Conservation (phyloP, 2,113 vertebrate species). For the Spea multiplicata region DNA sequence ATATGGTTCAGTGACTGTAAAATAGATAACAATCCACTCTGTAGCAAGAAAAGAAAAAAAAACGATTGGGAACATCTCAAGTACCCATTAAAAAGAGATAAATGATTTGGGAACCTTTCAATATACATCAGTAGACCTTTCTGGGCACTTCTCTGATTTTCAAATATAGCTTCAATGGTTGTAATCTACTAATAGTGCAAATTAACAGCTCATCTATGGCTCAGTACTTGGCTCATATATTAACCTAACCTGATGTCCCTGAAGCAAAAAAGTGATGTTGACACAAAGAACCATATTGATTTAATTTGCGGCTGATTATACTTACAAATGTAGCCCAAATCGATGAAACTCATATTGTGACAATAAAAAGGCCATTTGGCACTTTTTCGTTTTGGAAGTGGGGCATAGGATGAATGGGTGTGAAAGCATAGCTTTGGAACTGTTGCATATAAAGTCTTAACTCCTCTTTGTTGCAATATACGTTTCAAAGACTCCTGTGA, state of each 20-base stretch:
- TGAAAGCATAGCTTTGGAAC: not conserved
- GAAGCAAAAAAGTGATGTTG: slow-evolving; percentile 52
- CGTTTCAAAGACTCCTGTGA: too few relatives aligned
- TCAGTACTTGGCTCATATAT: slow-evolving; percentile 27
- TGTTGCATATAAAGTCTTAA: too few relatives aligned
- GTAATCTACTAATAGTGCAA: slow-evolving; percentile 13
- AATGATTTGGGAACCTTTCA: not conserved
- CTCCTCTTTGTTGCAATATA: too few relatives aligned
- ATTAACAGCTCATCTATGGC: slow-evolving; percentile 44
- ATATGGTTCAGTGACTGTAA: slow-evolving; percentile 1
- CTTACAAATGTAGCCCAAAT: not conserved
- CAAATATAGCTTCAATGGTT: slow-evolving; percentile 18
- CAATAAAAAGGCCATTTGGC: not conserved
- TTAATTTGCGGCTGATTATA: slow-evolving; percentile 1
- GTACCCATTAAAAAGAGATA: slow-evolving; percentile 46
- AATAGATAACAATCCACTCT: slow-evolving; percentile 29
- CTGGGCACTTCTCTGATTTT: not conserved
- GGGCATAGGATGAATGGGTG: not conserved
- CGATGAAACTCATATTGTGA: not conserved
- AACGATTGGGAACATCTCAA: slow-evolving; percentile 38
- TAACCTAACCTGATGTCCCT: slow-evolving; percentile 46
- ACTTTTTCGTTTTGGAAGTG: not conserved
- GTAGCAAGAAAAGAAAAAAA: slow-evolving; percentile 29
- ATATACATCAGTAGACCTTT: slow-evolving; percentile 23
- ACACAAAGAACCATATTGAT: slow-evolving; percentile 31